These are phyloP conservation scores for Drosophila littoralis DNA, from an alignment of 1,140 invertebrate species.

Conservation along the genomic window DNA sequence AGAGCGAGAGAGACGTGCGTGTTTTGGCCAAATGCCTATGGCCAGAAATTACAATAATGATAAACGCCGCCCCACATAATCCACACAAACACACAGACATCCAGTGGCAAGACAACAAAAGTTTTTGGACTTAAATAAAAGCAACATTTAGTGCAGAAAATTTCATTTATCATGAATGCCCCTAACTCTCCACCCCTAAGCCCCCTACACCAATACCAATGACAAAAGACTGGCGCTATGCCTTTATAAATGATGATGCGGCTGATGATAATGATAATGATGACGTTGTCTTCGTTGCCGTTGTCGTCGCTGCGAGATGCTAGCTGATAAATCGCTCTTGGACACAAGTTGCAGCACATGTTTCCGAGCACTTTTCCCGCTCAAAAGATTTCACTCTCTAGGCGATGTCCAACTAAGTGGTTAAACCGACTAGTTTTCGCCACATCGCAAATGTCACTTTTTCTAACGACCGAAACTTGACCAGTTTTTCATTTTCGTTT, in stretches of 20 bases:
- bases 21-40: conserved; percentile 35
- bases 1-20: conserved; percentile 52
- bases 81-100: neutral
- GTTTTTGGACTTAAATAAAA: conserved; percentile 58
- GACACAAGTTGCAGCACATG: conserved; percentile 62
- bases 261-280: conserved; percentile 35
- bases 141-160: conserved; percentile 60
- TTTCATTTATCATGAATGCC: conserved; percentile 70
- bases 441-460: conserved; percentile 56
- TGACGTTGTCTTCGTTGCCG: conserved; percentile 27
- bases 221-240: conserved; percentile 64
- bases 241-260: conserved; percentile 66
- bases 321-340: conserved; percentile 53
- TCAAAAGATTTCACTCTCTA: conserved; percentile 70
- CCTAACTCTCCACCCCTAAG: neutral
- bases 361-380: conserved; percentile 65
- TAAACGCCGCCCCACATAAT: conserved; percentile 32
- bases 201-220: conserved; percentile 43
- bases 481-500: conserved; percentile 72
- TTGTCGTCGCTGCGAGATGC: conserved; percentile 8
- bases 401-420: conserved; percentile 44
- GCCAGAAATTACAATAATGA: conserved; percentile 75
- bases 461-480: conserved; percentile 35
- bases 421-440: conserved; percentile 54
- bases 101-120: conserved; percentile 41